phyloP scores from a whole-genome alignment of 2,888 invertebrate genomes.

The Coenonympha arcania region DNA sequence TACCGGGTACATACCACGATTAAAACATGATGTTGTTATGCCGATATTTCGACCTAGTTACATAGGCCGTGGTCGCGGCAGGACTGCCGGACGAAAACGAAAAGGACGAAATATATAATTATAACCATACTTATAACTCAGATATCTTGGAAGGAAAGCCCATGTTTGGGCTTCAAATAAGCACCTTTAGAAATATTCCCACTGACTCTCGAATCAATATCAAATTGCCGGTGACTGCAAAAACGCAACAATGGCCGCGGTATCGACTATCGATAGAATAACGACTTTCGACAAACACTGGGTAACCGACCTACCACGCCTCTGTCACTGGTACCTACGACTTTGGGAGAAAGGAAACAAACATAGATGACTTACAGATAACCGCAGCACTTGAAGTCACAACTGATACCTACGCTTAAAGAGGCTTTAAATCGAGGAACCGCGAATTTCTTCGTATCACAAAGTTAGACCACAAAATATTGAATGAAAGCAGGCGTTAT shows the following conservation, averaged over 20 bases:
- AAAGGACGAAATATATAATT: too few species aligned
- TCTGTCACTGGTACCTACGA: slow-evolving; percentile 12
- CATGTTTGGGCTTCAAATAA: too few species aligned
- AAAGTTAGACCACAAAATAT: too few species aligned
- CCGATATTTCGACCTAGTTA: too few species aligned
- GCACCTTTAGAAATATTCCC: background rate
- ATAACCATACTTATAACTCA: too few species aligned
- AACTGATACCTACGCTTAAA: background rate
- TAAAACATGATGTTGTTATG: too few species aligned
- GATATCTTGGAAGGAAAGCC: too few species aligned
- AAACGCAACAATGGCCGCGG: slow-evolving; percentile 50
- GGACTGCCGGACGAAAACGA: too few species aligned
- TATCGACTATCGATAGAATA: slow-evolving; percentile 49
- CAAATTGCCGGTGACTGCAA: slow-evolving; percentile 39
- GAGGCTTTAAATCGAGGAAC: background rate
- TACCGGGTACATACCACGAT: too few species aligned
- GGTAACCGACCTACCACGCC: slow-evolving; percentile 13
- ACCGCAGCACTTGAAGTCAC: slow-evolving; percentile 1
- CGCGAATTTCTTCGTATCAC: too few species aligned
- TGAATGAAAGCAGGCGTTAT: too few species aligned
- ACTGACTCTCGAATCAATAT: slow-evolving; percentile 19
- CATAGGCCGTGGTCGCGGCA: too few species aligned
- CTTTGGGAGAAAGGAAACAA: slow-evolving; percentile 17
- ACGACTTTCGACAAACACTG: slow-evolving; percentile 42
- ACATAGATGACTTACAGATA: slow-evolving; percentile 13